phyloP scores from a whole-genome alignment of 2,113 vertebrate genomes.

The Phyllostomus hastatus region DNA sequence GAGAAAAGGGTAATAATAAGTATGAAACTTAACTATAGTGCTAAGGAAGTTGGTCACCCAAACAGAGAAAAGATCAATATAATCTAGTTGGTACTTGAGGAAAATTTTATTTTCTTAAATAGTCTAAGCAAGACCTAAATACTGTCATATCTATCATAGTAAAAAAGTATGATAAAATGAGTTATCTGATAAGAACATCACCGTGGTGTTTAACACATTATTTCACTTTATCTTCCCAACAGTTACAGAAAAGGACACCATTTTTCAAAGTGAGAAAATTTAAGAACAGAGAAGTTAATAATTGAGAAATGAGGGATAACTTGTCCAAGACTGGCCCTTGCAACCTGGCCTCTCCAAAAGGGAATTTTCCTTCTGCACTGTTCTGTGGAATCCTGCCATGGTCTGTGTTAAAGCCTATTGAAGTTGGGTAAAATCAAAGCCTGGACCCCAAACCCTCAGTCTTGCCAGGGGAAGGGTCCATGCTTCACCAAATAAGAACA shows the following conservation, averaged over 20 bases:
- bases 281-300: neutral
- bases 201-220: neutral
- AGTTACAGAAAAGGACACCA: neutral
- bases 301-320: neutral
- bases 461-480: neutral
- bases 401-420: neutral
- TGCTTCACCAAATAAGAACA: neutral
- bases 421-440: accelerated
- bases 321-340: neutral
- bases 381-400: neutral
- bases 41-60: neutral
- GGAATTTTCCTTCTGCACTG: neutral
- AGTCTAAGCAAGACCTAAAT: neutral
- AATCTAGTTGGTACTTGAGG: neutral
- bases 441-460: neutral
- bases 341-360: neutral
- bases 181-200: neutral
- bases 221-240: neutral
- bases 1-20: neutral
- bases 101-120: neutral
- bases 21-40: neutral
- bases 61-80: neutral
- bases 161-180: neutral
- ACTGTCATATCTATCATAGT: neutral
- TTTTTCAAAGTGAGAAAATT: neutral